Evolutionary conservation across 1,140 invertebrate genomes (phyloP).

Genomic region (Pollicipes pollicipes): DNA sequence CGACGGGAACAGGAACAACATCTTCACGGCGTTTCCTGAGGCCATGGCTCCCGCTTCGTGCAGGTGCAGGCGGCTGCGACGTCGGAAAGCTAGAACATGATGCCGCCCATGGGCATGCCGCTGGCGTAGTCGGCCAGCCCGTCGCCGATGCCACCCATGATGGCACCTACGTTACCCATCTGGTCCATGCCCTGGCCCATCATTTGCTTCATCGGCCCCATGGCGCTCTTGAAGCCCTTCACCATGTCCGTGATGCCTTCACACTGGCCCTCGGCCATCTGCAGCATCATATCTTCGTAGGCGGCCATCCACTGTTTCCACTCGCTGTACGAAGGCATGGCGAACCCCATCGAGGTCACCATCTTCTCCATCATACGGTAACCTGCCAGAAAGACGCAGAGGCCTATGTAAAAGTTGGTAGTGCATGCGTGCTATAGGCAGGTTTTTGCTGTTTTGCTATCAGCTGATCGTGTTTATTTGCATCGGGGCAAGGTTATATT

Average conservation of each 20-base stretch:
- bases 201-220: not conserved
- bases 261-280: not conserved
- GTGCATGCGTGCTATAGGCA: too few species aligned
- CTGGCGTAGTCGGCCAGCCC: not conserved
- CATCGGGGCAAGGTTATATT: too few species aligned
- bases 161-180: not conserved
- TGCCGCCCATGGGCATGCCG: constrained; percentile 2
- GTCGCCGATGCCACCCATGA: not conserved
- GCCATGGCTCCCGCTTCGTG: too few species aligned
- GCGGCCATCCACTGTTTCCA: constrained; percentile 1
- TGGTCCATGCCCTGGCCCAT: not conserved
- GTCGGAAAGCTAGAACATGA: constrained; percentile 5
- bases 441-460: too few species aligned
- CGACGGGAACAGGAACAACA: too few species aligned
- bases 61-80: too few species aligned
- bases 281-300: not conserved
- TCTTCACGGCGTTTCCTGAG: too few species aligned
- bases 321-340: constrained; percentile 3
- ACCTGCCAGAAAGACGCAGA: not conserved
- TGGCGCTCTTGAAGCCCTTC: not conserved
- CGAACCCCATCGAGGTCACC: not conserved
- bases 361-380: not conserved
- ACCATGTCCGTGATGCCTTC: not conserved
- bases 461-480: too few species aligned
- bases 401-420: too few species aligned